Evolutionary conservation across 2,888 invertebrate species (phyloP).

Genomic region (Calameuta idolon): DNA sequence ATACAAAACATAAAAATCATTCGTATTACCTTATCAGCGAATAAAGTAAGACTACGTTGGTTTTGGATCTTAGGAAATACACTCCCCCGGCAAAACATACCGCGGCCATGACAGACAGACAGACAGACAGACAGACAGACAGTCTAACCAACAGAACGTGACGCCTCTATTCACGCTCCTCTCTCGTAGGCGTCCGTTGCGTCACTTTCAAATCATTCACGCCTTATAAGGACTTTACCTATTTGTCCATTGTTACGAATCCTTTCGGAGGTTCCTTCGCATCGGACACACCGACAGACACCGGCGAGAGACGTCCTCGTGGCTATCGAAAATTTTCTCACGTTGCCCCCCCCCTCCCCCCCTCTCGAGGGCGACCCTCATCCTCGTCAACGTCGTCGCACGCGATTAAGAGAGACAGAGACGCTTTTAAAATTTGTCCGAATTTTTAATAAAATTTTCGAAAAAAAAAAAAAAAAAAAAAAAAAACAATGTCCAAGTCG

Average conservation of each 20-base stretch:
- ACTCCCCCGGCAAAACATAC: slow-evolving; percentile 30
- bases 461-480: too few species aligned
- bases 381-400: not conserved
- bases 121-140: slow-evolving; percentile 2
- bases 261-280: not conserved
- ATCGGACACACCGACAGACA: not conserved
- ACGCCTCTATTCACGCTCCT: not conserved
- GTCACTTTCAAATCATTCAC: not conserved
- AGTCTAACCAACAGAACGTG: not conserved
- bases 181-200: not conserved
- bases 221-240: not conserved
- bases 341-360: not conserved
- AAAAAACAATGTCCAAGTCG: too few species aligned
- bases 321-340: slow-evolving; percentile 1
- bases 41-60: slow-evolving; percentile 45
- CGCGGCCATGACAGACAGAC: slow-evolving; percentile 22
- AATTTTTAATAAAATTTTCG: not conserved
- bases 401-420: not conserved
- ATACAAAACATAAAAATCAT: slow-evolving; percentile 50
- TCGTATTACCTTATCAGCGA: slow-evolving; percentile 38
- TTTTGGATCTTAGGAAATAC: slow-evolving; percentile 40
- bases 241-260: not conserved
- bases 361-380: not conserved
- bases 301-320: slow-evolving; percentile 9
- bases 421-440: not conserved